Evolutionary conservation across 1,140 invertebrate genomes (phyloP), one percentile per base, ranked within the genome.

Genomic region (Anastatus disparis): DNA sequence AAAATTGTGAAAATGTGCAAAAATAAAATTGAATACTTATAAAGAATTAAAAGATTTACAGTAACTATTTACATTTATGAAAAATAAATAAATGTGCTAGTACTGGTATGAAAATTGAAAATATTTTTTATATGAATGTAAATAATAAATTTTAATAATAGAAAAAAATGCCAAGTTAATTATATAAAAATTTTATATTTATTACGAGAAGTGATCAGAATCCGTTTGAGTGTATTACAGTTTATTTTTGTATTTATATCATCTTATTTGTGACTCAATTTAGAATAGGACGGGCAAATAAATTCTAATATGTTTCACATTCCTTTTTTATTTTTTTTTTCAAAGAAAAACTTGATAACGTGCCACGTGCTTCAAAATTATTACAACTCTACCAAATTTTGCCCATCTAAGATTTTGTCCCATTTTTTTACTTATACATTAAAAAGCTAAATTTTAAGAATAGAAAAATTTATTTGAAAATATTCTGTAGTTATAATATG

Each of bases 121-220:
- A 35, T 35, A 35, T 6, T 6, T 35, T 35, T 35, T 4, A 35
- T 6, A 6, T 35, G 31, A 35, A 35, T n/a, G 10, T 26, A 27
- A 53, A 29, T 7, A 53, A 4, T 26, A 52, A 27, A 10, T 52
- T 52, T 2, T 15, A 7, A 24, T 3, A 52, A 27, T 52, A 24
- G 15, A 55, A 35, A 20, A 6, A 44, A 17, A 35, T 17, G 3
- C 24, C 38, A 61, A 44, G 8, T 50, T 20, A 48, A 7, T 64
- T 64, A 64, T 38, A 63, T 64, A 64, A 64, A 64, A 64, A 52
- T 24, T 20, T 52, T 40, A 42, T 64, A 64, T 64, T 64, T 64
- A 64, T 38, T 64, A 64, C 15, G 46, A 52, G 31, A 40, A 64
- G 29, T 64, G 20, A 64, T 50, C 26, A 63, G 44, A 64, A 52